Conservation (phyloP, 2,888 invertebrate genomes). For the Drosophila koepferae region DNA sequence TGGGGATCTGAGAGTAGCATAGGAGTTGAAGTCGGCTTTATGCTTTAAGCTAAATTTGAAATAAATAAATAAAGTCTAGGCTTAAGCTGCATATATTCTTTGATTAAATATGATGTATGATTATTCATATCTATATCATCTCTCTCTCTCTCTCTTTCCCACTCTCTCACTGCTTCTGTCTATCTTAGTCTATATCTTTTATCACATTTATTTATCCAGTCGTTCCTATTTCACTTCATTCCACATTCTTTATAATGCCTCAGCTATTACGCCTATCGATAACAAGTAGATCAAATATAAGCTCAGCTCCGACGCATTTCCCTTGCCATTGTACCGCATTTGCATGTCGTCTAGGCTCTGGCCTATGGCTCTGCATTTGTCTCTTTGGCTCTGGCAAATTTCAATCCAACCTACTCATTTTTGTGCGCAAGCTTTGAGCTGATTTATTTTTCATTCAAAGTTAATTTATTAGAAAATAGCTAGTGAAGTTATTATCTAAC, state of each 20-base stretch:
- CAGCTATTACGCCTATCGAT: background rate
- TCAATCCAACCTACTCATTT: slow-evolving; percentile 12
- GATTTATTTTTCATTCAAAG: slow-evolving; percentile 78
- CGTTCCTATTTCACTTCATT: background rate
- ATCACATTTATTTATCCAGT: background rate
- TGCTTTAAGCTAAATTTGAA: too few species aligned
- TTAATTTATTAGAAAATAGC: slow-evolving; percentile 80
- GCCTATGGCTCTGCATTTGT: background rate
- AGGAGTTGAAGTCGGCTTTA: too few species aligned
- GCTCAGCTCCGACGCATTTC: background rate
- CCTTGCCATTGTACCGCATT: slow-evolving; percentile 27
- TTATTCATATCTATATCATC: too few species aligned
- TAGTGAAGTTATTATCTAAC: slow-evolving; percentile 77
- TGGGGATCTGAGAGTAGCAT: background rate
- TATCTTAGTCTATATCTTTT: background rate
- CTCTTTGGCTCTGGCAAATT: slow-evolving; percentile 3
- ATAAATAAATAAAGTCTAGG: too few species aligned
- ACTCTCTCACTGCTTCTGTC: background rate
- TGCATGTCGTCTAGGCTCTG: slow-evolving; percentile 15
- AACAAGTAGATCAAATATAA: background rate
- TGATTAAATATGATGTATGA: too few species aligned
- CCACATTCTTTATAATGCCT: background rate
- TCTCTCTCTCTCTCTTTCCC: too few species aligned
- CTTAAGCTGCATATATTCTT: too few species aligned
- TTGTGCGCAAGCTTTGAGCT: slow-evolving; percentile 59